These are phyloP conservation scores for Plumapathes pennacea DNA, from an alignment of 92 coral and sea anemone species.

Conservation along the genomic window DNA sequence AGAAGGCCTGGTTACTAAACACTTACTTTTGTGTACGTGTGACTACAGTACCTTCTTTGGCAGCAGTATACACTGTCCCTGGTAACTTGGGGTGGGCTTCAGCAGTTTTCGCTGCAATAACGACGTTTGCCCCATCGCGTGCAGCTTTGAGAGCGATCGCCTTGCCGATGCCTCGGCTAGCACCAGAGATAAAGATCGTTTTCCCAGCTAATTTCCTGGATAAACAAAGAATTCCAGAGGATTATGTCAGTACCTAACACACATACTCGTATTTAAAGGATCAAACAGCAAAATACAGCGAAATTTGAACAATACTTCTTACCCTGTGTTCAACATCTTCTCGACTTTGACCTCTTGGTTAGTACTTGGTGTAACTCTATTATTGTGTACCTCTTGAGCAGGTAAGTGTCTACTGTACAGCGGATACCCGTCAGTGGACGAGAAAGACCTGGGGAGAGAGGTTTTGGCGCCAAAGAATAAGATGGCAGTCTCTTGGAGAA, in stretches of 20 bases:
- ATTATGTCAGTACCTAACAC: too few species aligned
- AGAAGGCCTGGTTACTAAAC: too few species aligned
- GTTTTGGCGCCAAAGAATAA: constrained; percentile 55
- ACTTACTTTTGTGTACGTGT: too few species aligned
- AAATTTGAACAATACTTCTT: constrained; percentile 4
- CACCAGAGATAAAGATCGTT: constrained; percentile 90
- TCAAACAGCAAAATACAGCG: neutral
- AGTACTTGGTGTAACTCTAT: too few species aligned
- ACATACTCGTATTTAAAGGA: neutral
- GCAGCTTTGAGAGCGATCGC: constrained; percentile 97
- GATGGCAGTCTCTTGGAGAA: too few species aligned
- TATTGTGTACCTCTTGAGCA: too few species aligned
- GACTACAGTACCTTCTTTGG: constrained; percentile 85
- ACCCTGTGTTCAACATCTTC: constrained; percentile 48
- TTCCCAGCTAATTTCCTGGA: constrained; percentile 85
- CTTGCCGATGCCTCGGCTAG: constrained; percentile 97
- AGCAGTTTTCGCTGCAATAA: constrained; percentile 92
- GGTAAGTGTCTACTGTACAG: too few species aligned
- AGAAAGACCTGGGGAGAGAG: too few species aligned
- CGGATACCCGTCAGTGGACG: too few species aligned
- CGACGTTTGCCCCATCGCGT: constrained; percentile 90
- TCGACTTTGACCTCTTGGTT: too few species aligned
- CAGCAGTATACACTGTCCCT: constrained; percentile 94
- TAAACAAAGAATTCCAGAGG: neutral
- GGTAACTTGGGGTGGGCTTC: constrained; percentile 85